Evolutionary conservation across 2,113 vertebrate genomes (phyloP).

Genomic region (Solea senegalensis): DNA sequence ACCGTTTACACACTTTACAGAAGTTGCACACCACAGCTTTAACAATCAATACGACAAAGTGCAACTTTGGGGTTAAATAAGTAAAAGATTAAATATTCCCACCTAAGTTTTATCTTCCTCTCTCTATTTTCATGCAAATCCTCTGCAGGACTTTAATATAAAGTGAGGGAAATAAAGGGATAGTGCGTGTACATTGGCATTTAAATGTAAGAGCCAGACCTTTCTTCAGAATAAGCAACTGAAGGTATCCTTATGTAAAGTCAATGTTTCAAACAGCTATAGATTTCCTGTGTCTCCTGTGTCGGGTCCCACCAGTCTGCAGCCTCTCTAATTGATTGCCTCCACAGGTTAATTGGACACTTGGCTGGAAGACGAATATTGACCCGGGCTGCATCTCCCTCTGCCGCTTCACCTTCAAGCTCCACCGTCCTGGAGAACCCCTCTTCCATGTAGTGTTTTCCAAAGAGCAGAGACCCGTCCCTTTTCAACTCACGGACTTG

Average conservation of each 20-base stretch:
- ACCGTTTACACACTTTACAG: no score
- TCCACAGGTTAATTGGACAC: conserved; percentile 71
- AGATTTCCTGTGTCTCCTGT: conserved; percentile 11
- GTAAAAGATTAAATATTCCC: no score
- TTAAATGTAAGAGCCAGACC: no score
- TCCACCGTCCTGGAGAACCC: conserved; percentile 44
- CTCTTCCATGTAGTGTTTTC: conserved; percentile 40
- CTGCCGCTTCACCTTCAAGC: conserved; percentile 27
- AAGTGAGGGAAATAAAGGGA: no score
- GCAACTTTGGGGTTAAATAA: no score
- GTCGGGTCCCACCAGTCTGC: conserved; percentile 20
- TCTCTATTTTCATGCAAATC: no score
- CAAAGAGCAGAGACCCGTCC: conserved; percentile 35
- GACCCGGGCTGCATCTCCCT: conserved; percentile 27
- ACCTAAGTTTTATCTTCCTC: no score
- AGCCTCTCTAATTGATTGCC: conserved; percentile 48
- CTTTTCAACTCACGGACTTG: conserved; percentile 55
- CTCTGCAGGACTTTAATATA: no score
- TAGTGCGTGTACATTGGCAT: no score
- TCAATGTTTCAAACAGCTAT: conserved; percentile 5
- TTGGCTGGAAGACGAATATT: conserved; percentile 42
- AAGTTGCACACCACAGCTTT: no score
- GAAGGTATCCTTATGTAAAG: background rate
- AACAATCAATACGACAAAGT: no score
- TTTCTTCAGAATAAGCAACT: no score